Percentiles rank a stretch among this genome's conserved stretches.
phyloP scores from a whole-genome alignment of 2,888 invertebrate species.

The Xestoiulus laeticollis region DNA sequence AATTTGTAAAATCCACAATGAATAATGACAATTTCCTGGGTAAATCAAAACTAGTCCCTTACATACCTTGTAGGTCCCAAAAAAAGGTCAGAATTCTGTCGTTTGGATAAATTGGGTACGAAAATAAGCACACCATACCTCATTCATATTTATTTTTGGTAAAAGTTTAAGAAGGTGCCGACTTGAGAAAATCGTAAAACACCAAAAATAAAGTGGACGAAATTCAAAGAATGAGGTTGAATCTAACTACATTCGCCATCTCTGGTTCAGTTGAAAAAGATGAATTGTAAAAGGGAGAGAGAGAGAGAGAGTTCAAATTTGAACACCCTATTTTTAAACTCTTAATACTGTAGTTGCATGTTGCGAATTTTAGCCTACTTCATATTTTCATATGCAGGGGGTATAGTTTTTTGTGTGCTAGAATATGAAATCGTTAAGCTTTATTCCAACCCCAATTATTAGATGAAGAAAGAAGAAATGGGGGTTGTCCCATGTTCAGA shows the following conservation, averaged over 20 bases:
- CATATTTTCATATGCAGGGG: slow-evolving; percentile 10
- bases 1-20: too few species aligned
- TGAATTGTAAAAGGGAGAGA: background rate
- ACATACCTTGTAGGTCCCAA: too few species aligned
- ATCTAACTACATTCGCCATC: background rate
- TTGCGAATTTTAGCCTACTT: background rate
- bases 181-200: background rate
- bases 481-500: background rate
- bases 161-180: background rate
- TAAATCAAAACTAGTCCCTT: too few species aligned
- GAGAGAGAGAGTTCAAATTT: background rate
- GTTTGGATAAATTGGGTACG: background rate
- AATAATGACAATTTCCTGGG: too few species aligned
- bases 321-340: background rate
- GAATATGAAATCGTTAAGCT: slow-evolving; percentile 4
- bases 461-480: background rate
- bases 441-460: slow-evolving; percentile 23
- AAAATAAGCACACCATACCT: background rate
- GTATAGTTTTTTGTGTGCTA: background rate
- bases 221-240: slow-evolving; percentile 14
- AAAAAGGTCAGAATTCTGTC: background rate
- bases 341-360: background rate
- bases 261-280: background rate
- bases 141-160: background rate
- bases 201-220: slow-evolving; percentile 8